A percentile compares a stretch with the other conserved stretches of the same genome.
phyloP scores from a whole-genome alignment of 2,888 invertebrate species.

The Drosophila ezoana region DNA sequence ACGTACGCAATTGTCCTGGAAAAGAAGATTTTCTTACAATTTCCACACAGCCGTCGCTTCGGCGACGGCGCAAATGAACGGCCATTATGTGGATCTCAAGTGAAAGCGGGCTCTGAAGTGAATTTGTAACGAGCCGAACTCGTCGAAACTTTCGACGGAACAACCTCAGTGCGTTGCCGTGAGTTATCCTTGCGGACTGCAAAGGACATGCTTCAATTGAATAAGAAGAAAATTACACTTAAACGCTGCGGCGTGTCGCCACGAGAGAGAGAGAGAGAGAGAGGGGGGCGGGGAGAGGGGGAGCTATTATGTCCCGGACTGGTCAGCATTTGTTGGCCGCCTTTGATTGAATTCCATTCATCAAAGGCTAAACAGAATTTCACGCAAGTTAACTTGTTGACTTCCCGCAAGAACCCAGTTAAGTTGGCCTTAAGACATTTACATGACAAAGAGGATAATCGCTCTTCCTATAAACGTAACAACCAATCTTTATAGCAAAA shows the following conservation, averaged over 20 bases:
- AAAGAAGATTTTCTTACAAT: conserved; percentile 73
- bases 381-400: neutral
- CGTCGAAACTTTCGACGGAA: neutral
- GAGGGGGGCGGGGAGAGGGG: neutral
- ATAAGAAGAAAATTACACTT: conserved; percentile 82
- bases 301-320: conserved; percentile 14
- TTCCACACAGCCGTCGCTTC: conserved; percentile 26
- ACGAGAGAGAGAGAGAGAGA: conserved; percentile 12
- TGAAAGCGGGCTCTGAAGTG: conserved; percentile 77
- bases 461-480: too few relatives aligned
- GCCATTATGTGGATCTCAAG: conserved; percentile 81
- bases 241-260: conserved; percentile 75
- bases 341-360: conserved; percentile 64
- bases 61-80: conserved; percentile 79
- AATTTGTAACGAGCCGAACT: conserved; percentile 73
- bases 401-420: neutral
- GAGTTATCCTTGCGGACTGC: conserved; percentile 57
- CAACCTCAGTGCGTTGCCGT: conserved; percentile 65
- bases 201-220: conserved; percentile 82
- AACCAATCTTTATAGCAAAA: too few relatives aligned
- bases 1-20: conserved; percentile 80
- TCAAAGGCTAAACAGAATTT: conserved; percentile 16
- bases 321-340: conserved; percentile 55
- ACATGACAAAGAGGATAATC: neutral
- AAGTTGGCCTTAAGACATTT: conserved; percentile 3